phyloP scores from a whole-genome alignment of 2,888 invertebrate species.

The Unio pictorum region DNA sequence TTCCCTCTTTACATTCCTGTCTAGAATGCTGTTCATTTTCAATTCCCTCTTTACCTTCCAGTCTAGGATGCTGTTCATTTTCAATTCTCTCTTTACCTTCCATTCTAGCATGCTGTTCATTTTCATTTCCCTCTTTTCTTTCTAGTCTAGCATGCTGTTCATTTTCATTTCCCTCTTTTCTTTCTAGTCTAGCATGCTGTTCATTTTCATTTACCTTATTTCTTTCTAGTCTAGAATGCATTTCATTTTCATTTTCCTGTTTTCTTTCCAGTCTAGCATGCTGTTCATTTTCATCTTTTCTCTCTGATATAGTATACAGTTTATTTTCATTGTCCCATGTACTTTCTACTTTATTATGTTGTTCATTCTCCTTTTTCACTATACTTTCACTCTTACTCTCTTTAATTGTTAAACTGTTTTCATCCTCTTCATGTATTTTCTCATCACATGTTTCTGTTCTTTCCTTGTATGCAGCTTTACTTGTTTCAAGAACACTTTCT shows the following conservation, averaged over 20 bases:
- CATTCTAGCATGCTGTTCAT: no score
- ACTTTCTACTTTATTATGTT: neutral
- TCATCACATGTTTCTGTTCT: constrained; percentile 11
- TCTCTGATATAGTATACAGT: neutral
- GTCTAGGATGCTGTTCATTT: neutral
- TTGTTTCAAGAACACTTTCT: neutral
- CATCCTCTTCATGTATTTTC: neutral
- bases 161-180: constrained; percentile 1
- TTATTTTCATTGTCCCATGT: neutral
- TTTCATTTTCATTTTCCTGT: neutral
- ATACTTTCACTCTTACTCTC: neutral
- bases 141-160: neutral
- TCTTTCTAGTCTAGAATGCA: neutral
- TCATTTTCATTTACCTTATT: constrained; percentile 1
- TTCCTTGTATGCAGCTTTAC: neutral
- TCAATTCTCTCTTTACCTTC: neutral
- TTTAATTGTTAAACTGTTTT: constrained; percentile 1
- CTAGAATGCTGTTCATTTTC: neutral
- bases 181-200: neutral
- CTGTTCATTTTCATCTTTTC: neutral
- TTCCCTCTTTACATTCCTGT: neutral
- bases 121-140: neutral
- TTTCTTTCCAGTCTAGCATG: neutral
- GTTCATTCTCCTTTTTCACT: neutral
- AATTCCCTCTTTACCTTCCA: neutral